phyloP scores from a whole-genome alignment of 2,797 vertebrate species.

The Acanthurus tractus region DNA sequence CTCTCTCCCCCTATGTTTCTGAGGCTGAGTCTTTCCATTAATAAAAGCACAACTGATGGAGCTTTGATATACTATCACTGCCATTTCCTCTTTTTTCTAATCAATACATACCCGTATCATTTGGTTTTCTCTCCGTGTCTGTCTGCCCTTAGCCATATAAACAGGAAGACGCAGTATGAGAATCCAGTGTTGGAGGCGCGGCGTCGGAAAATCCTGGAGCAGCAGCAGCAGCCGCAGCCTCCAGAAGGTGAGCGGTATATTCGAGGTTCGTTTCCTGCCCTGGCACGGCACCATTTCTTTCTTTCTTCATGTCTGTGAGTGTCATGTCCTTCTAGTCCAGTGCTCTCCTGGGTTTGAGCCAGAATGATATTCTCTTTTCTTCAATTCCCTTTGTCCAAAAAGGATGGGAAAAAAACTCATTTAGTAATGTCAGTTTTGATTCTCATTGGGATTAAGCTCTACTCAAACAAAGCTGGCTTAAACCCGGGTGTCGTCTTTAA shows the following conservation, averaged over 20 bases:
- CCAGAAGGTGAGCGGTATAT: conserved; percentile 90
- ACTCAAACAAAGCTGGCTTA: conserved; percentile 58
- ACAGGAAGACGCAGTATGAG: conserved; percentile 98
- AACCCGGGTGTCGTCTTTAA: conserved; percentile 59
- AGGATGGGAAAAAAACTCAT: neutral
- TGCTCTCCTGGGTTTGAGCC: conserved; percentile 68
- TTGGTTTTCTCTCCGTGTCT: conserved; percentile 3
- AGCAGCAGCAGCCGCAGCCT: conserved; percentile 85
- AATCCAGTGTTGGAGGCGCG: conserved; percentile 97
- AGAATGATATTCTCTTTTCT: conserved; percentile 23
- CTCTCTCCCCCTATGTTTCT: neutral
- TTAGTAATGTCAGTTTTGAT: neutral
- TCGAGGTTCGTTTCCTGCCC: conserved; percentile 88
- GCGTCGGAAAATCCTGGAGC: conserved; percentile 93
- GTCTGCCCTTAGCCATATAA: conserved; percentile 91
- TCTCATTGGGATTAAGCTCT: neutral
- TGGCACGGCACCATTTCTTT: conserved; percentile 84
- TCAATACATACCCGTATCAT: conserved; percentile 15
- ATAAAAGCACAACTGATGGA: neutral
- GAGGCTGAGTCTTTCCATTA: neutral
- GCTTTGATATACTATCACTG: neutral
- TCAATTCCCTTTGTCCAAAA: neutral
- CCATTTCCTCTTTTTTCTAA: conserved; percentile 5
- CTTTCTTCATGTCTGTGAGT: conserved; percentile 82
- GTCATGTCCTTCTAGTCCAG: conserved; percentile 65